Evolutionary conservation across 2,888 invertebrate genomes (phyloP).

Genomic region (Orthonychiurus folsomi): DNA sequence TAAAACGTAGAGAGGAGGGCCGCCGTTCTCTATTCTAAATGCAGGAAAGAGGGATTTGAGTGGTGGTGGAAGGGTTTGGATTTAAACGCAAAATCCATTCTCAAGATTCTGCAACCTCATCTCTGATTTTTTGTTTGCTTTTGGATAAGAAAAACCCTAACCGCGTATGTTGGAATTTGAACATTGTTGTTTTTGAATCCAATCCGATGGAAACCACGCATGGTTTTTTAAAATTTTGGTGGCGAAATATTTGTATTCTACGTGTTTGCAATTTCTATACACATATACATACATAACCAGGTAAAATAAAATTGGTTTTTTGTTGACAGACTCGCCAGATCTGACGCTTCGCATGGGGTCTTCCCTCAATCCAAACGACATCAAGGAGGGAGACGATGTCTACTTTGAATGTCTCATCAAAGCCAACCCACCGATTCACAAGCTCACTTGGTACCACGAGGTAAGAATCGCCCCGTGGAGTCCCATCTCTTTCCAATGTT

Average conservation of each 20-base stretch:
- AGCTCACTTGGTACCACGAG: slow-evolving; percentile 36
- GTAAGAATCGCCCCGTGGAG: slow-evolving; percentile 24
- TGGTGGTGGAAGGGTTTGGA: too few relatives aligned
- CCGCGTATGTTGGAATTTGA: too few relatives aligned
- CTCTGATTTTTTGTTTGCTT: too few relatives aligned
- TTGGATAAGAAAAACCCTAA: too few relatives aligned
- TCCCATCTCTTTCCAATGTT: not conserved
- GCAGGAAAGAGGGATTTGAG: not conserved
- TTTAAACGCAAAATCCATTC: not conserved
- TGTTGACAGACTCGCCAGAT: slow-evolving; percentile 33
- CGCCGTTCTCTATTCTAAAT: too few relatives aligned
- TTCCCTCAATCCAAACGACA: slow-evolving; percentile 36
- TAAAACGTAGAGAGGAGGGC: not conserved
- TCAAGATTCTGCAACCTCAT: too few relatives aligned
- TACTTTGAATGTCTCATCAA: slow-evolving; percentile 36
- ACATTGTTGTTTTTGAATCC: too few relatives aligned
- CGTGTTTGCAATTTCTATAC: too few relatives aligned
- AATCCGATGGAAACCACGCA: too few relatives aligned
- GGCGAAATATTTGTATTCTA: too few relatives aligned
- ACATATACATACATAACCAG: too few relatives aligned
- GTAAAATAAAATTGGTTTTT: slow-evolving; percentile 3
- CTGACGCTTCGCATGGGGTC: slow-evolving; percentile 38
- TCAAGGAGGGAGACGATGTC: slow-evolving; percentile 38
- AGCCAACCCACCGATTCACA: slow-evolving; percentile 33
- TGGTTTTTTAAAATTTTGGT: too few relatives aligned